A percentile compares a stretch with the other conserved stretches of the same genome.
Conservation (phyloP, 2,797 vertebrate species). For the Phrynocephalus vlangalii region DNA sequence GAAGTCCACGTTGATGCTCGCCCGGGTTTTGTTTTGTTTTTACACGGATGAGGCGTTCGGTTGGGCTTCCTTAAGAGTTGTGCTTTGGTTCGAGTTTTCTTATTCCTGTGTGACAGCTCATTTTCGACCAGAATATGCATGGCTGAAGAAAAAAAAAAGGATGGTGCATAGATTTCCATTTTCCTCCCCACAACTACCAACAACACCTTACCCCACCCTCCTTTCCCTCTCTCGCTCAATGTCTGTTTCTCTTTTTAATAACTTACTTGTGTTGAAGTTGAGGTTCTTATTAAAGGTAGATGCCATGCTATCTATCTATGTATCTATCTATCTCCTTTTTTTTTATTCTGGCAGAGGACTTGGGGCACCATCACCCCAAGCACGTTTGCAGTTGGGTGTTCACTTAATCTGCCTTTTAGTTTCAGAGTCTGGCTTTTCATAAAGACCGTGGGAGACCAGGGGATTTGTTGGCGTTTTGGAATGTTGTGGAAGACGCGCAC, state of each 20-base stretch:
- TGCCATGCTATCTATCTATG: conserved; percentile 33
- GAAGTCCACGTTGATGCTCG: conserved; percentile 62
- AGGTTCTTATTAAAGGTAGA: conserved; percentile 32
- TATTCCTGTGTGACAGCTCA: conserved; percentile 54
- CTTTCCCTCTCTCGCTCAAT: background rate
- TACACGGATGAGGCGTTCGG: conserved; percentile 44
- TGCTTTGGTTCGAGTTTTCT: conserved; percentile 33
- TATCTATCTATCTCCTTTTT: background rate
- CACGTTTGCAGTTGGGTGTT: conserved; percentile 35
- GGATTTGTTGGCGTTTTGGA: conserved; percentile 35
- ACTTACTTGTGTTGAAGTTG: conserved; percentile 68
- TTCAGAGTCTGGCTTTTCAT: conserved; percentile 43
- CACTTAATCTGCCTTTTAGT: conserved; percentile 29
- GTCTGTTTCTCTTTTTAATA: conserved; percentile 14
- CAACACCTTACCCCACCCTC: conserved; percentile 22
- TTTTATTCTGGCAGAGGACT: conserved; percentile 19
- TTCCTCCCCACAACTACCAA: background rate
- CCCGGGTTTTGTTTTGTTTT: conserved; percentile 7
- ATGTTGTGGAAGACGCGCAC: background rate
- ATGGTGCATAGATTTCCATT: conserved; percentile 55
- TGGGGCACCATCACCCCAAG: background rate
- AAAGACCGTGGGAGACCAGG: conserved; percentile 23
- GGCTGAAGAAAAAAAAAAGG: conserved; percentile 37
- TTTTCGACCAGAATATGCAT: conserved; percentile 59
- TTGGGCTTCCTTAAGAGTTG: conserved; percentile 59